Base-by-base conservation (phyloP, 1,140 invertebrate genomes). In the Paraescarpia echinospica region DNA sequence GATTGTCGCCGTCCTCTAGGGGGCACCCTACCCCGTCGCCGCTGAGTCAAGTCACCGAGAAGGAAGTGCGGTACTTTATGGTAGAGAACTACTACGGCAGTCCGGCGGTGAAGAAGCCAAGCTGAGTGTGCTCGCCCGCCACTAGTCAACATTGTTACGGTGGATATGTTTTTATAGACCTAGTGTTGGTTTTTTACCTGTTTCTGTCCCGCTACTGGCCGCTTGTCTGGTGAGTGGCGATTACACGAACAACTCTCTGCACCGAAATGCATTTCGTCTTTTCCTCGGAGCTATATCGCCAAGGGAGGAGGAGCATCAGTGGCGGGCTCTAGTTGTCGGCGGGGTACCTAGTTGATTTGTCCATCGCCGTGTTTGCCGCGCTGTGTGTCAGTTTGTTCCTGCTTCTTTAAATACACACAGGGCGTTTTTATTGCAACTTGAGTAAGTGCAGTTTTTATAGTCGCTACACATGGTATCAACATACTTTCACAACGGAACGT, bases 31-130 rank as follows among this genome's bases (percentile, higher is more conserved):
- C 33, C 18, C 34, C 48, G 33, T 77, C 92, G 33, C 92, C 92
- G 34, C 34, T 33, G 22, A 33, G 33, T 22, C 33, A 33, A 0
- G 92, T 92, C 34, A 88, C 92, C 34, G 92, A 92, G 22, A 34
- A 77, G n/a, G 92, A 92, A 33, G 92, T 92, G 92, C 92, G 92
- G 22, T 92, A 33, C 77, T 92, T 92, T 41, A 92, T 92, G 92
- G 92, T 92, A 9, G 92, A 92, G 92, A 92, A 89, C 33, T 92
- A 34, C 88, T 92, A 92, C 88, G 90, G 90, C 90, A 90, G 90
- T 41, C n/a, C 90, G 34, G 14, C 90, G 59, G 59, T 77, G 59
- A 77, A 77, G 59, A 77, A 77, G 22, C 59, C 59, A 18, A 77
- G 59, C 59, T 77, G 59, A 77, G 27, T 77, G 59, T 31, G 59